A percentile compares a stretch with the other conserved stretches of the same genome.
Evolutionary conservation across 2,888 invertebrate genomes (phyloP).

Genomic region (Caenorhabditis zanzibari): DNA sequence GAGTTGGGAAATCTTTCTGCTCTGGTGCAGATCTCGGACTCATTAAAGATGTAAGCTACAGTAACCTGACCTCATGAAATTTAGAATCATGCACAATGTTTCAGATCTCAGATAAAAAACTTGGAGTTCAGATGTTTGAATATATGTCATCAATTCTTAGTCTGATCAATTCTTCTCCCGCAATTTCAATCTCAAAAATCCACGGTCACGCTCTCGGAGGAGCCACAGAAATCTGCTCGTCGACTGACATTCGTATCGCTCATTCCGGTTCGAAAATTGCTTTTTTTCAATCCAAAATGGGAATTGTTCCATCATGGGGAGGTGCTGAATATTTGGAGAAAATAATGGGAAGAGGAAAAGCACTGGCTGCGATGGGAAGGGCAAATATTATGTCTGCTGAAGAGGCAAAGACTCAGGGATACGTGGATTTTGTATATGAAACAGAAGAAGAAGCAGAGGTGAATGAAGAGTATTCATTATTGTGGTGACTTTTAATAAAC

Average conservation of each 20-base stretch:
- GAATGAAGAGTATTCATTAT: background rate
- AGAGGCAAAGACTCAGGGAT: constrained; percentile 66
- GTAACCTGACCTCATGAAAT: background rate
- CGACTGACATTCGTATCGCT: constrained; percentile 71
- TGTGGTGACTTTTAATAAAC: background rate
- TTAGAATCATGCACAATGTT: background rate
- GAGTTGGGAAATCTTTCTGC: constrained; percentile 69
- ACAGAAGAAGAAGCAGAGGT: constrained; percentile 69
- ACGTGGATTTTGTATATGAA: constrained; percentile 65
- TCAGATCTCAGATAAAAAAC: constrained; percentile 61
- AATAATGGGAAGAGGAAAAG: constrained; percentile 61
- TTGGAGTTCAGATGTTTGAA: constrained; percentile 67
- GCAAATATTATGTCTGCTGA: constrained; percentile 63
- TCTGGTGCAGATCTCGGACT: constrained; percentile 71
- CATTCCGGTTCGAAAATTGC: constrained; percentile 67
- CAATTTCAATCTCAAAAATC: constrained; percentile 67
- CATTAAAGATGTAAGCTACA: constrained; percentile 63
- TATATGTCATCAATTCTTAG: constrained; percentile 67
- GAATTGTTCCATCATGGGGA: constrained; percentile 74
- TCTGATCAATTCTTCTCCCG: constrained; percentile 45
- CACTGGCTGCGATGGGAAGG: constrained; percentile 56
- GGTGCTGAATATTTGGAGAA: constrained; percentile 67
- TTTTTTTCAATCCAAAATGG: constrained; percentile 70
- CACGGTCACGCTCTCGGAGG: constrained; percentile 72
- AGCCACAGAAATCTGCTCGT: constrained; percentile 70